These are phyloP conservation scores for Drosophila robusta DNA, from an alignment of 2,888 invertebrate genomes.

Conservation along the genomic window DNA sequence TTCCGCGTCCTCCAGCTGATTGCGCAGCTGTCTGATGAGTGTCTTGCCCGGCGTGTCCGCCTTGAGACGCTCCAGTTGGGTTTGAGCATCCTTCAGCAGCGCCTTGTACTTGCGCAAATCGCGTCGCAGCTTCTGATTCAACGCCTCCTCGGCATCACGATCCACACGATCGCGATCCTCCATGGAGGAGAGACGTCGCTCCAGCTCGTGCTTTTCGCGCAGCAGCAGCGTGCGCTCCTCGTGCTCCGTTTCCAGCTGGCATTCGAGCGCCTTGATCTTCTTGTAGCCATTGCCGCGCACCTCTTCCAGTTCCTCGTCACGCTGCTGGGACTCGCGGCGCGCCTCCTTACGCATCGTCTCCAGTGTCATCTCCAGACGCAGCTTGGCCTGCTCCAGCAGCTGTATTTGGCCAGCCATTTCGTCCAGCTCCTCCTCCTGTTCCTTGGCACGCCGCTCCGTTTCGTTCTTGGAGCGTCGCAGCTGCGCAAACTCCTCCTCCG, in stretches of 20 bases:
- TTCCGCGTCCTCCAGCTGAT: slow-evolving; percentile 96
- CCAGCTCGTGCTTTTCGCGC: slow-evolving; percentile 96
- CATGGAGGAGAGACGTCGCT: slow-evolving; percentile 92
- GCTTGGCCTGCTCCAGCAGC: slow-evolving; percentile 95
- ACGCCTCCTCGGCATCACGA: slow-evolving; percentile 89
- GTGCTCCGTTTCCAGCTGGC: slow-evolving; percentile 96
- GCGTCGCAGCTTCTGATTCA: slow-evolving; percentile 90
- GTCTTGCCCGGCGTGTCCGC: slow-evolving; percentile 93
- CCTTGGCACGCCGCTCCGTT: slow-evolving; percentile 92
- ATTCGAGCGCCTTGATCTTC: slow-evolving; percentile 95
- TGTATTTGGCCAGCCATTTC: slow-evolving; percentile 96
- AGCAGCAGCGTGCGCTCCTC: slow-evolving; percentile 94
- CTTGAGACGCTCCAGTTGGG: slow-evolving; percentile 94
- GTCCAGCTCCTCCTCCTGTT: slow-evolving; percentile 97
- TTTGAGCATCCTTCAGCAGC: slow-evolving; percentile 95
- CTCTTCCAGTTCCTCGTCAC: slow-evolving; percentile 97
- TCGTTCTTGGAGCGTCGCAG: slow-evolving; percentile 94
- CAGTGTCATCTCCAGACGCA: slow-evolving; percentile 96
- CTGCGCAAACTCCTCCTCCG: slow-evolving; percentile 93
- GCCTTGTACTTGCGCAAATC: slow-evolving; percentile 96
- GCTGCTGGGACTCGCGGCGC: slow-evolving; percentile 93
- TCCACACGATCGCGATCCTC: slow-evolving; percentile 91
- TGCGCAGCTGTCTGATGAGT: slow-evolving; percentile 90
- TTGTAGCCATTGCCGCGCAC: slow-evolving; percentile 95
- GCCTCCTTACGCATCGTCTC: slow-evolving; percentile 97